Evolutionary conservation across 2,797 vertebrate species (phyloP), one percentile per base, ranked within the genome.

Genomic region (Acrossocheilus fasciatus): DNA sequence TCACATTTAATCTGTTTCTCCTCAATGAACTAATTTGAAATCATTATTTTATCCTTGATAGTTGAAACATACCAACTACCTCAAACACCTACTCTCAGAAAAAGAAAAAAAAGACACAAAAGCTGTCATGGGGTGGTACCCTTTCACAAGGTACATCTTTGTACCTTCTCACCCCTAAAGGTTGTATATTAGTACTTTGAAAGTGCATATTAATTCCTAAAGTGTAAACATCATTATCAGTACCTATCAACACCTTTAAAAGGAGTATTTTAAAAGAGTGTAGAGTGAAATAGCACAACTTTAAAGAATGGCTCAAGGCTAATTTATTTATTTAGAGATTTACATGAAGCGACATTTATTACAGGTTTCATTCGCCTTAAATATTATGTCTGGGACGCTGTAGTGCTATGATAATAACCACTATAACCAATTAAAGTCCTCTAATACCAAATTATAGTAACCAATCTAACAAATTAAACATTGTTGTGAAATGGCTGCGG

Each of bases 401-500:
- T n/a, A 52, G 11, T 77, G 34, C 43, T 6, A 15, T 57, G 36
- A 12, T 57, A 57, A 26, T 26, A 62, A 39, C 36, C 76, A 39
- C 76, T 43, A 26, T 9, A 62, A n/a, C 36, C 18, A 26, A 18
- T 41, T 39, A 62, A 78, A 75, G 7, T 54, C 54, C 20, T 39
- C 54, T 34, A 77, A 52, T n/a, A 52, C 30, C 18, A 2, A 5
- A 26, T 79, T 54, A n/a, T 7, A 47, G n/a, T 30, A 12, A 39
- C 47, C 47, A 54, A 54, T 50, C 18, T 23, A 76, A 76, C 54
- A 43, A 41, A 79, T 18, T 41, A 26, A 4, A 62, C 23, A 17
- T 18, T 79, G 76, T 78, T 43, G 92, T 89, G 90, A 87, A 88
- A 86, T 87, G 87, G 88, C 90, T 92, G 85, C 86, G 87, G 87